Evolutionary conservation across 2,113 vertebrate genomes (phyloP), one percentile per base, ranked within the genome.

Genomic region (Mesitornis unicolor): DNA sequence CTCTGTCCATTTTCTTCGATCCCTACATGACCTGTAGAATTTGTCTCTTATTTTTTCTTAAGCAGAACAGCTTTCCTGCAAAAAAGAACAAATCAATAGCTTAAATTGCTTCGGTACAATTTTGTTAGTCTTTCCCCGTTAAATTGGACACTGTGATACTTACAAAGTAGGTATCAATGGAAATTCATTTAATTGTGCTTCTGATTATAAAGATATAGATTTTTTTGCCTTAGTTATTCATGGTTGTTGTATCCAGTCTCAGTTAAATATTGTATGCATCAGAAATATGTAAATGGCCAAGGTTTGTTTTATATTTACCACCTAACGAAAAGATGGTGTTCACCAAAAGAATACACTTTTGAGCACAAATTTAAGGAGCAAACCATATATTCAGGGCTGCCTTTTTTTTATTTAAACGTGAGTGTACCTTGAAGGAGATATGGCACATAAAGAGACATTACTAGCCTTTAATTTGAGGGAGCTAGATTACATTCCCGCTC

Each of bases 151-250:
- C 42, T 57, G 13, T 68, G 67, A 45, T 71, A 90, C n/a, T 90
- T 86, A 51, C 5, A 29, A 65, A 61, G 10, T 50, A 51, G 67
- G 8, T 42, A 42, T 50, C 22, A 43, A 28, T 74, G 36, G 83
- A 57, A 74, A 61, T 35, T 13, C 79, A 51, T 76, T 83, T 61
- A 65, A 73, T 87, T 85, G 69, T 65, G 43, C 35, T 69, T 80
- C 84, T 54, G 45, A 78, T 75, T 54, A 29, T 53, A 36, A 4
- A 77, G 45, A 33, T 80, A 59, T 6, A 35, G 33, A 69, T 92
- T 94, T 92, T 21, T 96, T 93, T 94, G 45, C 57, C 19, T 76
- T 26, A 53, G 40, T 90, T 93, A 61, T 61, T 88, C 59, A 61
- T 35, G 45, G 38, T 59, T 26, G 28, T 65, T 93, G 2, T 83